phyloP scores from a whole-genome alignment of 2,113 vertebrate species.

The Cebidichthys violaceus region DNA sequence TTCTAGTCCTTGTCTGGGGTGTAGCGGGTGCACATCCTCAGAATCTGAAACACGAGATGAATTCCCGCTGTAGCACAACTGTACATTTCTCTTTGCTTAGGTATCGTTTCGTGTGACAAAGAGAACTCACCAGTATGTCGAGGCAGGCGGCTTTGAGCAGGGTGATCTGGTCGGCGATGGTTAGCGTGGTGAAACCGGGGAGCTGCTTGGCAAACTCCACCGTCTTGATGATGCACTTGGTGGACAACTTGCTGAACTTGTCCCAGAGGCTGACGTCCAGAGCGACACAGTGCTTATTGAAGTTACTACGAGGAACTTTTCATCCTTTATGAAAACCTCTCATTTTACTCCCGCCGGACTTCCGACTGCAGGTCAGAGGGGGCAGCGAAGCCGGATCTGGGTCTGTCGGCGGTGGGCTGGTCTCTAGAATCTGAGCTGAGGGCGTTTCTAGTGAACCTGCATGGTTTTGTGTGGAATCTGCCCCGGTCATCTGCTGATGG shows the following conservation, averaged over 20 bases:
- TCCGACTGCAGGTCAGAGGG: too few species aligned
- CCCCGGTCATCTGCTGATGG: too few species aligned
- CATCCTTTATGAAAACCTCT: too few species aligned
- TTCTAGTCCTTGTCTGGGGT: constrained; percentile 84
- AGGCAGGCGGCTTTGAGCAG: constrained; percentile 84
- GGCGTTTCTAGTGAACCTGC: too few species aligned
- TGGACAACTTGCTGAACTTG: constrained; percentile 84
- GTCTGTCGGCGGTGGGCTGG: too few species aligned
- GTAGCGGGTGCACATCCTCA: constrained; percentile 84
- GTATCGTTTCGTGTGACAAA: not conserved
- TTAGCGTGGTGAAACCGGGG: constrained; percentile 82
- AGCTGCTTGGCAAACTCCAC: constrained; percentile 85
- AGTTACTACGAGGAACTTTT: not conserved
- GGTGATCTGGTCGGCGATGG: constrained; percentile 84
- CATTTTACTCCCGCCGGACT: too few species aligned
- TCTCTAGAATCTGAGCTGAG: too few species aligned
- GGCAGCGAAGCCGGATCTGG: too few species aligned
- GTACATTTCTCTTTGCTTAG: not conserved
- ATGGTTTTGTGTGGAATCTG: too few species aligned
- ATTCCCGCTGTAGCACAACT: not conserved
- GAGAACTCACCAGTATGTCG: constrained; percentile 80
- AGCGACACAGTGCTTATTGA: constrained; percentile 69
- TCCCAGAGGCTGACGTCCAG: constrained; percentile 84
- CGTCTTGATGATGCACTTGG: constrained; percentile 85
- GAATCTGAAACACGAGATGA: constrained; percentile 63